These are phyloP conservation scores for Anoura caudifer DNA, from an alignment of 2,113 vertebrate genomes.

Conservation along the genomic window DNA sequence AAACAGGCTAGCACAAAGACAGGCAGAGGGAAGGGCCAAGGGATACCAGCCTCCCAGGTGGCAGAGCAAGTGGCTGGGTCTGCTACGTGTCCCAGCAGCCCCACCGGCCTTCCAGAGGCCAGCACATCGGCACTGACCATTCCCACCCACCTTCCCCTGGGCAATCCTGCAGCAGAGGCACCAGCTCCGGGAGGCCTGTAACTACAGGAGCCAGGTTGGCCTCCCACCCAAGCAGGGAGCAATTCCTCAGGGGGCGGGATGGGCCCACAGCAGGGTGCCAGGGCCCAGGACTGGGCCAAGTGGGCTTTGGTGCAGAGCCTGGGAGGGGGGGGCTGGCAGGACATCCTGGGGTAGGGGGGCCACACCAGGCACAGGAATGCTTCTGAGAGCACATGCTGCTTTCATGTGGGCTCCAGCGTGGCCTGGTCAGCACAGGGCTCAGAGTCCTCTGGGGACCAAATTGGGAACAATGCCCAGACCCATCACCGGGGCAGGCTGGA, in stretches of 20 bases:
- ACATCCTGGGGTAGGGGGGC: fast-evolving
- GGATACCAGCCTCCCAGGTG: neutral
- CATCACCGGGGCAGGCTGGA: no score
- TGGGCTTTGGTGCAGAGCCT: neutral
- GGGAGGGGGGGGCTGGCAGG: neutral
- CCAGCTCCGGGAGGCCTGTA: neutral
- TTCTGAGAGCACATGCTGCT: fast-evolving
- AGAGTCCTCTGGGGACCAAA: neutral
- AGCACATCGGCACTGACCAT: fast-evolving
- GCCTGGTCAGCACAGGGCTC: neutral
- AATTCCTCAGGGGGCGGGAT: fast-evolving
- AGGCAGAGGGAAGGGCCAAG: fast-evolving
- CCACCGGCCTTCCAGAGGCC: neutral
- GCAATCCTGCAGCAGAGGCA: neutral
- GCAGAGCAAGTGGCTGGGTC: neutral
- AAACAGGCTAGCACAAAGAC: neutral
- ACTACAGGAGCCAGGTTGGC: neutral
- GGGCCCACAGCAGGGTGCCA: neutral
- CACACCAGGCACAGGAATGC: neutral
- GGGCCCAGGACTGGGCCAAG: neutral
- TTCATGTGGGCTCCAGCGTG: neutral
- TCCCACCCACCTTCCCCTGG: no score
- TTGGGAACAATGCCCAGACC: neutral
- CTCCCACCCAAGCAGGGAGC: fast-evolving
- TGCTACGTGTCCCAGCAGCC: no score